Evolutionary conservation across 1,140 invertebrate genomes (phyloP), one percentile per base, ranked within the genome.

Genomic region (Palaemon carinicauda): DNA sequence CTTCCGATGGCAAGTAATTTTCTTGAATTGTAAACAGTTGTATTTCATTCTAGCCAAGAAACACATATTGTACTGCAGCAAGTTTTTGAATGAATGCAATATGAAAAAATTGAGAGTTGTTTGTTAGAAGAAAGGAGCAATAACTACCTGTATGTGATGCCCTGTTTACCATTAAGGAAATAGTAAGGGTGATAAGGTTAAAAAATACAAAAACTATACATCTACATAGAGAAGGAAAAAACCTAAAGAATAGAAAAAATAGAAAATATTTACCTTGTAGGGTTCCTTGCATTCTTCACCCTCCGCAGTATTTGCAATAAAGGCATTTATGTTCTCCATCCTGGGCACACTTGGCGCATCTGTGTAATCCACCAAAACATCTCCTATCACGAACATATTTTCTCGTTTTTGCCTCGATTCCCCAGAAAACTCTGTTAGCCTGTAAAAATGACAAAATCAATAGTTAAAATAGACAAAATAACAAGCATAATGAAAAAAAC

Each of bases 321-420:
- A 29, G 33, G 81, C 52, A 31, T 17, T 54, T 24, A 19, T 33
- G 21, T 41, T 53, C 27, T 33, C 53, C 12, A 29, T 65, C 41
- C 14, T 15, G 31, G 65, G 52, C 19, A 31, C 29, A 41, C 54
- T 31, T 5, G 84, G 78, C 17, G 51, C 60, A 41, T 83, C 33
- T 12, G 87, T 73, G 81, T 50, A 88, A 24, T 88, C 87, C 21
- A 88, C 56, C 24, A 88, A 56, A 24, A 83, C 87, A 21, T 88
- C 87, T 5, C 80, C 80, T 54, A 88, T 80, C 3, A 88, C 53
- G 50, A 88, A 88, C 87, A 88, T 80, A 50, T 83, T 75, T 24
- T 88, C 81, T 9, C 69, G 53, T 33, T 56, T 71, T n/a, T 60
- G 73, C 4, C 29, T 56, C 29, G 81, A 33, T 19, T 74, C 74